phyloP scores from a whole-genome alignment of 2,797 vertebrate genomes.

The Champsocephalus gunnari region DNA sequence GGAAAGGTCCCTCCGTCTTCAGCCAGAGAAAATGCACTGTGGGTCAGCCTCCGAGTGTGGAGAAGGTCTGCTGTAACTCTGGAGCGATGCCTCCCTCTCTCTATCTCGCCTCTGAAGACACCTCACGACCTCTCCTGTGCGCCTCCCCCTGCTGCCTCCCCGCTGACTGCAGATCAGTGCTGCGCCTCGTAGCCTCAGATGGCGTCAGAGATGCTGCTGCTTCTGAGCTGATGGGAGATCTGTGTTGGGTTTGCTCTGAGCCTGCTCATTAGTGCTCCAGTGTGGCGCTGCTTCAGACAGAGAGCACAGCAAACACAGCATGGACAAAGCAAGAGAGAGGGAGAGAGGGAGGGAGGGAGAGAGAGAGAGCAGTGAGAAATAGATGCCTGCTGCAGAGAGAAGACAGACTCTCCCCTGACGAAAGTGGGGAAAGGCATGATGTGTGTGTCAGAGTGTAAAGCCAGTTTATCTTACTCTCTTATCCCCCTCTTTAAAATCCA shows the following conservation, averaged over 20 bases:
- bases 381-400: slow-evolving; percentile 69
- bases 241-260: slow-evolving; percentile 56
- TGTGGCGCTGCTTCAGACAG: slow-evolving; percentile 65
- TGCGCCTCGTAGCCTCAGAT: slow-evolving; percentile 46
- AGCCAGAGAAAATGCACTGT: slow-evolving; percentile 47
- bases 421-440: slow-evolving; percentile 63
- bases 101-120: slow-evolving; percentile 54
- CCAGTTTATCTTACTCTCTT: slow-evolving; percentile 16
- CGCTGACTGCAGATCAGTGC: slow-evolving; percentile 70
- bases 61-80: slow-evolving; percentile 21
- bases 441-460: slow-evolving; percentile 38
- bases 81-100: slow-evolving; percentile 35
- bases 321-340: slow-evolving; percentile 61
- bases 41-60: slow-evolving; percentile 55
- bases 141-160: slow-evolving; percentile 42
- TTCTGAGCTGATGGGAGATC: slow-evolving; percentile 70
- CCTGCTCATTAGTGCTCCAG: slow-evolving; percentile 74
- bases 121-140: slow-evolving; percentile 60
- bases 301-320: slow-evolving; percentile 64
- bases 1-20: slow-evolving; percentile 42
- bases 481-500: slow-evolving; percentile 27
- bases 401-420: slow-evolving; percentile 64
- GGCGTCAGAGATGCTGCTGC: slow-evolving; percentile 56
- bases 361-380: slow-evolving; percentile 44
- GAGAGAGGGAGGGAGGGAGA: slow-evolving; percentile 30